These are phyloP conservation scores for Cecidostiba fungosa DNA, from an alignment of 2,888 invertebrate species.

Conservation along the genomic window DNA sequence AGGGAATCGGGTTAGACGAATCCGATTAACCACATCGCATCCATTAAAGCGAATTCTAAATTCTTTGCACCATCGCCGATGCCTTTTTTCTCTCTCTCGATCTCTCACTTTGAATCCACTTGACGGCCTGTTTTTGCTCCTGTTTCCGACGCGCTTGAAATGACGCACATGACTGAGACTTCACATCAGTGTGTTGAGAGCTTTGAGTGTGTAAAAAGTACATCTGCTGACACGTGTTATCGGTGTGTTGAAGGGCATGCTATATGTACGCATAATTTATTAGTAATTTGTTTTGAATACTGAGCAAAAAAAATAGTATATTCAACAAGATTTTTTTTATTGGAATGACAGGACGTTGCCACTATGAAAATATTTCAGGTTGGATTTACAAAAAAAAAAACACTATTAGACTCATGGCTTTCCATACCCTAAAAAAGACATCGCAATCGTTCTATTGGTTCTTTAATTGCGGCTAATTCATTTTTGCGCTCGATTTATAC, in stretches of 20 bases:
- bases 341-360: too few relatives aligned
- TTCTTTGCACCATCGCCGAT: neutral
- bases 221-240: neutral
- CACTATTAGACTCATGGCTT: too few relatives aligned
- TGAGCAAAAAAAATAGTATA: too few relatives aligned
- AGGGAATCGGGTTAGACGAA: conserved; percentile 39
- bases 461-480: too few relatives aligned
- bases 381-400: too few relatives aligned
- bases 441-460: too few relatives aligned
- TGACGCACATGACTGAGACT: neutral
- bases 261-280: too few relatives aligned
- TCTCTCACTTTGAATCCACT: neutral
- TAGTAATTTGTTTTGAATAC: too few relatives aligned
- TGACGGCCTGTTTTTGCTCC: neutral
- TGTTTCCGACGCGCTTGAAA: conserved; percentile 11
- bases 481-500: too few relatives aligned
- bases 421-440: too few relatives aligned
- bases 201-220: neutral
- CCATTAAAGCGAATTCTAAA: conserved; percentile 47
- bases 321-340: too few relatives aligned
- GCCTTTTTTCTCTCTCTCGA: neutral
- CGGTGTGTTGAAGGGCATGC: neutral
- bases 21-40: conserved; percentile 51
- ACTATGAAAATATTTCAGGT: too few relatives aligned
- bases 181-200: neutral